These are phyloP conservation scores for Tachypleus tridentatus DNA, from an alignment of 1,140 invertebrate species.

Conservation along the genomic window DNA sequence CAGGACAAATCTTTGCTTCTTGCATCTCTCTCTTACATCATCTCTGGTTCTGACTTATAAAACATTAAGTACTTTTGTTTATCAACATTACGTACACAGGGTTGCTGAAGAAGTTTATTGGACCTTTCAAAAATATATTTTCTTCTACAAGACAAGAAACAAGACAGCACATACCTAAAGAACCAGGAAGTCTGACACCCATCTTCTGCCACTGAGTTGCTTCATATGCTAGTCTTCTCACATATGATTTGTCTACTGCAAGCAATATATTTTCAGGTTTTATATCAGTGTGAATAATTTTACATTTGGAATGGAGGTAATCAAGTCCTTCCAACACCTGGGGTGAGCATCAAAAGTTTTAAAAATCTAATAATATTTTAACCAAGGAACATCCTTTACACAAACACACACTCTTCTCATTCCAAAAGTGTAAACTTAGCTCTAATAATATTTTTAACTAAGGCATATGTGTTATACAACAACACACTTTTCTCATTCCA, in stretches of 20 bases:
- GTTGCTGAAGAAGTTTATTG: background rate
- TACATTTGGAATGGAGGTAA: constrained; percentile 92
- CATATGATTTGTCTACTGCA: constrained; percentile 73
- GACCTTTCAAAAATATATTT: background rate
- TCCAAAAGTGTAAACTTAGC: background rate
- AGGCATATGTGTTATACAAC: too few species aligned
- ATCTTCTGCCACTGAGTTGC: constrained; percentile 74
- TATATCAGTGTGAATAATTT: constrained; percentile 98
- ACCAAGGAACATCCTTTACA: too few species aligned
- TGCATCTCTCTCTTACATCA: too few species aligned
- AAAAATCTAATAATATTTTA: background rate
- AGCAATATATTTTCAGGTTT: constrained; percentile 98
- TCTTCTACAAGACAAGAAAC: background rate
- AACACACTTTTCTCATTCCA: too few species aligned
- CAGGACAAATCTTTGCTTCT: too few species aligned
- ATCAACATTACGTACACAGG: background rate
- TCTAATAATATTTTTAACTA: background rate
- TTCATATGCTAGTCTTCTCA: constrained; percentile 76
- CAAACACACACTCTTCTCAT: too few species aligned
- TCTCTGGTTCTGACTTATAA: background rate
- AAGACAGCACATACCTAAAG: constrained; percentile 34
- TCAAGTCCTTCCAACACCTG: constrained; percentile 81
- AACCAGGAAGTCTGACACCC: constrained; percentile 75
- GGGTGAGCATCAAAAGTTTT: background rate
- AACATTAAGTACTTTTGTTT: background rate